These are phyloP conservation scores for Drosophila kikkawai DNA, from an alignment of 1,140 invertebrate genomes.

Conservation along the genomic window DNA sequence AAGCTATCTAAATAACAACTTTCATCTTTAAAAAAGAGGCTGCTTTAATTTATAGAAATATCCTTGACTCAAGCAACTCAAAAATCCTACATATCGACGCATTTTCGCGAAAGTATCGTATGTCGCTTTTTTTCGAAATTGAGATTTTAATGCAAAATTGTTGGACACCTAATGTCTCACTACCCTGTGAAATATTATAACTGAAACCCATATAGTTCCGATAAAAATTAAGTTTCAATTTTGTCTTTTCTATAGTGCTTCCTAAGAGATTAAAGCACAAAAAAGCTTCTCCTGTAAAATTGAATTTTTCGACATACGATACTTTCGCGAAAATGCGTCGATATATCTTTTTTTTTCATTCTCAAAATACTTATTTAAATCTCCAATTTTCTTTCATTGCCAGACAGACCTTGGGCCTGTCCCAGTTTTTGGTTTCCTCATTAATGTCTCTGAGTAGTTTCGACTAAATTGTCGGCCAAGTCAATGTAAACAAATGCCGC, in stretches of 20 bases:
- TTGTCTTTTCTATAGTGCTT: no score
- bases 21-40: not conserved
- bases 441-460: slow-evolving; percentile 51
- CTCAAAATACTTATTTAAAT: not conserved
- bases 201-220: no score
- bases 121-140: no score
- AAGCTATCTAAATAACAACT: not conserved
- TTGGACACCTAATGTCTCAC: no score
- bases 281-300: no score
- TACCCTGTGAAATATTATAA: no score
- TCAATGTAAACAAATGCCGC: slow-evolving; percentile 66
- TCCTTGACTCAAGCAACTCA: not conserved
- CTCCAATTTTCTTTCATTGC: not conserved
- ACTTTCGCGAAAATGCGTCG: no score
- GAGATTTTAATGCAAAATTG: no score
- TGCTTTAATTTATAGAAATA: not conserved
- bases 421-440: slow-evolving; percentile 33
- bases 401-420: slow-evolving; percentile 43
- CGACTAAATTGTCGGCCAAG: slow-evolving; percentile 52
- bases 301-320: no score
- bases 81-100: not conserved
- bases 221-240: no score
- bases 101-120: no score
- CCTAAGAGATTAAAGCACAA: no score
- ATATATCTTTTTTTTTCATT: not conserved